Evolutionary conservation across 2,113 vertebrate species (phyloP).

Genomic region (Pollimyrus isidori): DNA sequence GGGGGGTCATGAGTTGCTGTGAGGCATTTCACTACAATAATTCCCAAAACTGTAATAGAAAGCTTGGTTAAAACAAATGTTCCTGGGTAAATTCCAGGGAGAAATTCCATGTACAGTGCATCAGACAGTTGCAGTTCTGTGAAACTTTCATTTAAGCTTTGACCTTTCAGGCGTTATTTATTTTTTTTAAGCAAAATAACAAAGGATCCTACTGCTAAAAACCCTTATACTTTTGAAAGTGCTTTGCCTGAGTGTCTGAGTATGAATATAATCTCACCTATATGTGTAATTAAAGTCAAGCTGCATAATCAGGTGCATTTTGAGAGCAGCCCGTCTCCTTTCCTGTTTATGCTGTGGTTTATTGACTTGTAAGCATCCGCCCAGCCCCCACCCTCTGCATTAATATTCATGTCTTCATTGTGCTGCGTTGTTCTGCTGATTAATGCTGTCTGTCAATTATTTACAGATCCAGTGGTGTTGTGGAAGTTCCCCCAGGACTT

Average conservation of each 20-base stretch:
- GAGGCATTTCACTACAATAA: background rate
- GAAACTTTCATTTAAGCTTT: background rate
- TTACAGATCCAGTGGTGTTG: slow-evolving; percentile 96
- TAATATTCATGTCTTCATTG: slow-evolving; percentile 75
- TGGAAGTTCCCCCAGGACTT: slow-evolving; percentile 99
- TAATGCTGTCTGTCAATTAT: slow-evolving; percentile 95
- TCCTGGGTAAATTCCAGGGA: background rate
- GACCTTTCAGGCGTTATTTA: background rate
- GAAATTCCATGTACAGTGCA: background rate
- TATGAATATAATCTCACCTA: background rate
- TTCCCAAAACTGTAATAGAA: background rate
- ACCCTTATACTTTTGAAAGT: background rate
- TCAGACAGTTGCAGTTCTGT: background rate
- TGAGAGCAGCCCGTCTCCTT: slow-evolving; percentile 27
- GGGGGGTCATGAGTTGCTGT: background rate
- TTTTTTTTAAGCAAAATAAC: background rate
- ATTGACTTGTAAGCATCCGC: slow-evolving; percentile 61
- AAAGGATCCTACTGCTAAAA: background rate
- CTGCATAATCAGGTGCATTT: background rate
- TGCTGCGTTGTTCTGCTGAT: slow-evolving; percentile 76
- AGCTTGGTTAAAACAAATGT: background rate
- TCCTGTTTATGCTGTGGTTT: slow-evolving; percentile 43
- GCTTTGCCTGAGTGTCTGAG: background rate
- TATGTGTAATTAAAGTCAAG: background rate
- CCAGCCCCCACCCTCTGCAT: slow-evolving; percentile 68